Conservation (phyloP, 2,888 invertebrate genomes). For the Elegia similella region DNA sequence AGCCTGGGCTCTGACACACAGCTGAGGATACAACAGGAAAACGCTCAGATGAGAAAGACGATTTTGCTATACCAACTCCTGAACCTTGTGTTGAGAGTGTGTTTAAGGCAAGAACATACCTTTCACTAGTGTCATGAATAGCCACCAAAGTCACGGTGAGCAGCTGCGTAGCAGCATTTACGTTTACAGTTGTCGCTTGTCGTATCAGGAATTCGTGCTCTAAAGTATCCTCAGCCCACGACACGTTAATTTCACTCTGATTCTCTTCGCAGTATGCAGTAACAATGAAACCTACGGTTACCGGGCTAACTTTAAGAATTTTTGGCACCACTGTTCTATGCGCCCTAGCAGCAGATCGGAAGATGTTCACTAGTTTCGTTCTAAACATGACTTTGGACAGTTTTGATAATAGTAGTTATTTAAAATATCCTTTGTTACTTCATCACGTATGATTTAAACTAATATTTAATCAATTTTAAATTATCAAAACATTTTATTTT, state of each 20-base stretch:
- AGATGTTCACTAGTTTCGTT: conserved; percentile 44
- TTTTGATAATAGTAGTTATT: conserved; percentile 11
- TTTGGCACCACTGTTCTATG: conserved; percentile 39
- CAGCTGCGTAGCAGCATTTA: conserved; percentile 79
- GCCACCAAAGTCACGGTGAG: conserved; percentile 78
- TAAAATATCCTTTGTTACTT: conserved; percentile 18
- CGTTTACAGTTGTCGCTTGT: conserved; percentile 77
- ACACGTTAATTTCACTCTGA: conserved; percentile 36
- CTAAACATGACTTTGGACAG: conserved; percentile 45
- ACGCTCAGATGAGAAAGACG: no score
- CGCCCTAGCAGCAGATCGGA: conserved; percentile 40
- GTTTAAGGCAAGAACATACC: conserved; percentile 40
- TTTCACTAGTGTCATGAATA: conserved; percentile 76
- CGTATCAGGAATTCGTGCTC: conserved; percentile 78
- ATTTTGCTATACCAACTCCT: no score
- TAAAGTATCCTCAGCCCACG: conserved; percentile 53
- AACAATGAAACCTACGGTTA: conserved; percentile 52
- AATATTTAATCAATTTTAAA: conserved; percentile 14
- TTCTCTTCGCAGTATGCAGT: conserved; percentile 54
- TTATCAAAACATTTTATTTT: conserved; percentile 4
- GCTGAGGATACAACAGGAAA: no score
- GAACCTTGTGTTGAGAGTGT: no score
- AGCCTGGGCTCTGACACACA: no score
- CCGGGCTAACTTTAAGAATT: conserved; percentile 47
- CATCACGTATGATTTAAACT: background rate